Percentiles rank a stretch among this genome's conserved stretches.
These are phyloP conservation scores for Diglossa cyanea DNA, from an alignment of 2,797 vertebrate genomes.

Conservation along the genomic window DNA sequence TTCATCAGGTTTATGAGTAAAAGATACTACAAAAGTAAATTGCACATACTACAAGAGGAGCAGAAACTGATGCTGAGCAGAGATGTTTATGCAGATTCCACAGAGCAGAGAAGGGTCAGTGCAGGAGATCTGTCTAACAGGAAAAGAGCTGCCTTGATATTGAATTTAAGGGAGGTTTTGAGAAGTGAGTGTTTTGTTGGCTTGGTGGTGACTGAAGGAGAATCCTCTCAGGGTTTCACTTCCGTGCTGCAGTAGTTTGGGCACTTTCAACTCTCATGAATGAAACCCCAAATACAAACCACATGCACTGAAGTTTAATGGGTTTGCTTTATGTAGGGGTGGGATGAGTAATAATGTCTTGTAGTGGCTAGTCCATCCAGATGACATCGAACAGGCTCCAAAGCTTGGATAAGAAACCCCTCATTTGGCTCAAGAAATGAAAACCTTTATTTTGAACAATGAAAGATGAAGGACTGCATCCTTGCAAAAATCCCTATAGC, in stretches of 20 bases:
- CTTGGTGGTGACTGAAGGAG: neutral
- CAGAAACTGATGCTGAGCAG: neutral
- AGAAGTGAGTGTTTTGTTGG: neutral
- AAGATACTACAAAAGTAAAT: neutral
- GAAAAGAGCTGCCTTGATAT: neutral
- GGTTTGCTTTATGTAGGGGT: constrained; percentile 10
- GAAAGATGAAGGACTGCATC: neutral
- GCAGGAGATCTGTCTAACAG: neutral
- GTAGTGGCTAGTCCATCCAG: constrained; percentile 12
- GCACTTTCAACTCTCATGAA: constrained; percentile 22
- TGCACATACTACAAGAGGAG: neutral
- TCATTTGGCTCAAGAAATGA: constrained; percentile 1
- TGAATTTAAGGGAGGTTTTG: neutral
- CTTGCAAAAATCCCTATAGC: constrained; percentile 19
- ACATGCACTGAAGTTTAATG: constrained; percentile 29
- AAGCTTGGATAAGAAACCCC: constrained; percentile 20
- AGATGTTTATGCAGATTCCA: neutral
- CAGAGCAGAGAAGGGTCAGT: accelerated
- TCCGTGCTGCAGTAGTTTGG: neutral
- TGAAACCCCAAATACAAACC: constrained; percentile 48
- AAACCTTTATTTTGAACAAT: constrained; percentile 27
- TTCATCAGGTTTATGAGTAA: neutral
- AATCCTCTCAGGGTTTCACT: neutral
- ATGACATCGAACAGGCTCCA: constrained; percentile 14
- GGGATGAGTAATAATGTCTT: constrained; percentile 17